A percentile compares a stretch with the other conserved stretches of the same genome.
phyloP scores from a whole-genome alignment of 2,888 invertebrate genomes.

The Phyllotreta cruciferae region DNA sequence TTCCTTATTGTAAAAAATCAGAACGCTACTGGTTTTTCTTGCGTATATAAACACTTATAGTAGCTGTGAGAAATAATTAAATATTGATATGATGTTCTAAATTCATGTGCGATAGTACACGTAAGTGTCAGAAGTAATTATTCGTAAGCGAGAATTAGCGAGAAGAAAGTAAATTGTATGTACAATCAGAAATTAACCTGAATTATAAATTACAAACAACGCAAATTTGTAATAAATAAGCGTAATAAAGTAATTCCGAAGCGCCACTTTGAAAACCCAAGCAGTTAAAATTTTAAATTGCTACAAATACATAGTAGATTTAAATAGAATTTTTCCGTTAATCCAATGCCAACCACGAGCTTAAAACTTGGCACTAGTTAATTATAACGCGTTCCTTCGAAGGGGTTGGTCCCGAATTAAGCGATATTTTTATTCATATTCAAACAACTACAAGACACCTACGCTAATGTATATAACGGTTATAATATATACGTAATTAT shows the following conservation, averaged over 20 bases:
- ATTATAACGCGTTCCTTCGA: constrained; percentile 3
- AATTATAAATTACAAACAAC: too few species aligned
- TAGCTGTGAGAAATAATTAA: too few species aligned
- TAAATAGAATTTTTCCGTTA: constrained; percentile 9
- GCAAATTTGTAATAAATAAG: too few species aligned
- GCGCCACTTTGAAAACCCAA: too few species aligned
- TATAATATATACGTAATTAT: background rate
- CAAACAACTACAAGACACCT: background rate
- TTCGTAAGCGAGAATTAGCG: too few species aligned
- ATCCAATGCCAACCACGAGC: constrained; percentile 29
- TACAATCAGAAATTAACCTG: background rate
- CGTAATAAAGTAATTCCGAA: too few species aligned
- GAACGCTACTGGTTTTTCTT: constrained; percentile 5
- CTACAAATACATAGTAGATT: constrained; percentile 15
- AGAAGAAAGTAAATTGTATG: constrained; percentile 1
- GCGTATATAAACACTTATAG: too few species aligned
- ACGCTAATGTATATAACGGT: too few species aligned
- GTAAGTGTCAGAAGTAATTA: too few species aligned
- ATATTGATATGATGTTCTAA: too few species aligned
- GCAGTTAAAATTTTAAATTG: constrained; percentile 14
- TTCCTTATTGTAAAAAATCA: background rate
- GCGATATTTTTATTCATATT: constrained; percentile 3
- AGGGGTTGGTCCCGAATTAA: constrained; percentile 21
- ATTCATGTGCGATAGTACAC: too few species aligned
- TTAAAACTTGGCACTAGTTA: constrained; percentile 25